These are phyloP conservation scores for Diorhabda carinulata DNA, from an alignment of 1,140 invertebrate genomes.

Conservation along the genomic window DNA sequence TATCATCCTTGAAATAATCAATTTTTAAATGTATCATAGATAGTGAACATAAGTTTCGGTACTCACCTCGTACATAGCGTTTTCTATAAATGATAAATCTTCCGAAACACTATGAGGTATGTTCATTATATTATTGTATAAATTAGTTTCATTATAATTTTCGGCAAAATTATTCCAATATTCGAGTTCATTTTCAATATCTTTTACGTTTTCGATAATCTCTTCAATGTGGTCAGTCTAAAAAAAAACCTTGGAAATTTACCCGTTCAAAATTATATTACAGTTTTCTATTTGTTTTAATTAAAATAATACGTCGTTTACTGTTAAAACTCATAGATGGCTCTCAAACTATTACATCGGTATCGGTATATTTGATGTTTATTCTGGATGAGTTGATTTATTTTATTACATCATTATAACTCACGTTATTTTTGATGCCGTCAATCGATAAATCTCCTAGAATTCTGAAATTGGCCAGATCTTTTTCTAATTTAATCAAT, in stretches of 20 bases:
- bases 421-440: too few species aligned
- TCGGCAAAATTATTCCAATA: conserved; percentile 4
- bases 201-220: neutral
- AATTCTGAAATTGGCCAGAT: too few species aligned
- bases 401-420: too few species aligned
- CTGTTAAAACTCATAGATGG: too few species aligned
- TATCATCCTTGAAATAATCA: neutral
- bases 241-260: neutral
- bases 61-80: neutral
- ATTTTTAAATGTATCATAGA: neutral
- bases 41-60: neutral
- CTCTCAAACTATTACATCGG: too few species aligned
- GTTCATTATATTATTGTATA: neutral
- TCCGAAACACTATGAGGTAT: conserved; percentile 8
- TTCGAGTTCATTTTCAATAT: neutral
- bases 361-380: too few species aligned
- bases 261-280: too few species aligned
- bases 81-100: conserved; percentile 1
- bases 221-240: neutral
- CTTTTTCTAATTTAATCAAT: too few species aligned
- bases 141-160: neutral
- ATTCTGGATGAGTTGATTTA: too few species aligned
- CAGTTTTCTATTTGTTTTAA: too few species aligned
- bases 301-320: too few species aligned
- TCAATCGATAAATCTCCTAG: too few species aligned